phyloP scores from a whole-genome alignment of 2,888 invertebrate genomes.

The Amphimallon solstitiale region DNA sequence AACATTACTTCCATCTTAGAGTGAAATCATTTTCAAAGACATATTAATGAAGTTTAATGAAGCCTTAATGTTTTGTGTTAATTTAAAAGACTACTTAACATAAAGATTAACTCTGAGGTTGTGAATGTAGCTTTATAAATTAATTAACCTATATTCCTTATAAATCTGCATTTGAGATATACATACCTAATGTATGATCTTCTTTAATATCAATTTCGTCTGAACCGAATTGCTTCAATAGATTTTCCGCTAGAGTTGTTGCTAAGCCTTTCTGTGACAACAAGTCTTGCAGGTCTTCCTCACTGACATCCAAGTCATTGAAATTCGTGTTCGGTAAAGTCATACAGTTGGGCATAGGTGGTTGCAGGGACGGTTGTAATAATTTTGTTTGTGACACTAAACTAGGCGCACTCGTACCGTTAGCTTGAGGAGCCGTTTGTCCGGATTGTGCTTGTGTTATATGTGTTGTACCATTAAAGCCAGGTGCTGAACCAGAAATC shows the following conservation, averaged over 20 bases:
- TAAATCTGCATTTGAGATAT: no score
- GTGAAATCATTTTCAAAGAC: no score
- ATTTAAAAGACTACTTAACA: no score
- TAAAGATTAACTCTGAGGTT: no score
- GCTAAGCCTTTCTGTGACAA: constrained; percentile 80
- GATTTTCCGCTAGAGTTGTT: constrained; percentile 86
- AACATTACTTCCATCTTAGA: no score
- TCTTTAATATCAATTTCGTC: constrained; percentile 69
- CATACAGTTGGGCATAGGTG: constrained; percentile 45
- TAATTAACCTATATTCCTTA: no score
- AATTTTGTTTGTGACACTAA: constrained; percentile 42
- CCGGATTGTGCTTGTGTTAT: constrained; percentile 61
- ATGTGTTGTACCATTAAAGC: constrained; percentile 54
- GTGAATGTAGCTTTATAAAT: no score
- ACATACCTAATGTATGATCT: constrained; percentile 46
- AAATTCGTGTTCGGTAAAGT: constrained; percentile 53
- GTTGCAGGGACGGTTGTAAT: constrained; percentile 47
- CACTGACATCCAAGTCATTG: constrained; percentile 69
- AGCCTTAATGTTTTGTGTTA: no score
- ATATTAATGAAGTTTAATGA: no score
- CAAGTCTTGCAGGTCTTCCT: constrained; percentile 77
- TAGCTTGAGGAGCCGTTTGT: constrained; percentile 62
- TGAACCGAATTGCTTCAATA: constrained; percentile 85
- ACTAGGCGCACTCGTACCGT: constrained; percentile 40
- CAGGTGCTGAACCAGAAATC: constrained; percentile 40